phyloP scores from a whole-genome alignment of 2,797 vertebrate species.

The Synanceia verrucosa region DNA sequence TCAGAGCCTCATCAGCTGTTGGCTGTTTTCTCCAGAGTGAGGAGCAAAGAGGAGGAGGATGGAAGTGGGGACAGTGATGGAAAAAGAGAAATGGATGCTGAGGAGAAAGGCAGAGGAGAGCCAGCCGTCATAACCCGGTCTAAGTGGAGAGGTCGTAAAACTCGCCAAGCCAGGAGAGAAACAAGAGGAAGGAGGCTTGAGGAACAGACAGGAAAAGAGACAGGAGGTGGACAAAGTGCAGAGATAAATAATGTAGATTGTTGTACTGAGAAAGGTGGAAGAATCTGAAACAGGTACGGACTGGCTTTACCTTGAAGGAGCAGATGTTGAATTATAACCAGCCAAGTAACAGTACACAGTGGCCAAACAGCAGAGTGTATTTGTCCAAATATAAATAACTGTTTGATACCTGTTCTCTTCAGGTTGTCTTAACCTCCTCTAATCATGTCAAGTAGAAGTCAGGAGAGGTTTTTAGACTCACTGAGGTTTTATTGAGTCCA shows the following conservation, averaged over 20 bases:
- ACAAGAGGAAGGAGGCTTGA: conserved; percentile 43
- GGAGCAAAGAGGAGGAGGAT: conserved; percentile 1
- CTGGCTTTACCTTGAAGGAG: not conserved
- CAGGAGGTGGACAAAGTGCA: not conserved
- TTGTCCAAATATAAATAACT: not conserved
- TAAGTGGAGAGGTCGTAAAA: conserved; percentile 68
- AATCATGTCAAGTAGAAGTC: not conserved
- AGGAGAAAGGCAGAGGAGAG: not conserved
- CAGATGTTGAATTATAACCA: not conserved
- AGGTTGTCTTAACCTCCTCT: not conserved
- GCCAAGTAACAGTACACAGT: not conserved
- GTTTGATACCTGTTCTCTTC: not conserved
- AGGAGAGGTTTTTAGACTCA: not conserved
- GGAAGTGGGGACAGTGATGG: conserved; percentile 4
- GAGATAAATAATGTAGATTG: not conserved
- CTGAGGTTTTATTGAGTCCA: not conserved
- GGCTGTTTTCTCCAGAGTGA: conserved; percentile 20
- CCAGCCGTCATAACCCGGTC: not conserved
- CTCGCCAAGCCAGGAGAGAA: conserved; percentile 62
- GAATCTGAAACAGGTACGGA: not conserved
- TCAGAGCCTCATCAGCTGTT: conserved; percentile 9
- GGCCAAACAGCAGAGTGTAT: not conserved
- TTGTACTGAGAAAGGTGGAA: not conserved
- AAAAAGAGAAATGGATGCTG: not conserved
- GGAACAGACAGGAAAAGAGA: conserved; percentile 1